phyloP scores from a whole-genome alignment of 2,797 vertebrate species.

The Aythya fuligula region DNA sequence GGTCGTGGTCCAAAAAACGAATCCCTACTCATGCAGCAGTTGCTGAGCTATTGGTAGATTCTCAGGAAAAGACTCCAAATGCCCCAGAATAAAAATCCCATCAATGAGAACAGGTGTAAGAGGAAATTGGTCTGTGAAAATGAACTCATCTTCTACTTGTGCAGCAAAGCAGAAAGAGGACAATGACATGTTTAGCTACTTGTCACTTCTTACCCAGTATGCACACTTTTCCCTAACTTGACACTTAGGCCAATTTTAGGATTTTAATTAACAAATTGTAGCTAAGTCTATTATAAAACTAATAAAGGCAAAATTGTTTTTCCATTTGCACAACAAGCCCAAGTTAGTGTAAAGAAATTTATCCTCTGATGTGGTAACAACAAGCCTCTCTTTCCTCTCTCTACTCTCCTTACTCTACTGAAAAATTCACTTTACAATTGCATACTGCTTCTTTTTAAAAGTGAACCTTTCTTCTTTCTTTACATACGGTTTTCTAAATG shows the following conservation, averaged over 20 bases:
- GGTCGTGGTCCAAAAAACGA: neutral
- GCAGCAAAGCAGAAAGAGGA: neutral
- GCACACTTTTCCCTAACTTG: neutral
- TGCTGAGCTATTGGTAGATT: neutral
- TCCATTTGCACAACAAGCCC: neutral
- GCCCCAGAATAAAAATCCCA: neutral
- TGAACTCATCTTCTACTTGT: fast-evolving
- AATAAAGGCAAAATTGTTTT: neutral
- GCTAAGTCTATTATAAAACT: neutral
- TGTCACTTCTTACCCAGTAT: neutral
- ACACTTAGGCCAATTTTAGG: neutral
- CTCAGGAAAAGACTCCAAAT: neutral
- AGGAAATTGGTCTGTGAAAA: neutral
- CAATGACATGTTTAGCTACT: neutral
- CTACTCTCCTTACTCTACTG: neutral
- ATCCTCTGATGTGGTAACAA: neutral
- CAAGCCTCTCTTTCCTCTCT: neutral
- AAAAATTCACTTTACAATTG: neutral
- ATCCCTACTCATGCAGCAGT: no score
- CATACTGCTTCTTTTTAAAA: neutral
- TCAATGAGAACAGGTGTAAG: neutral
- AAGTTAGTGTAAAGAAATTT: neutral
- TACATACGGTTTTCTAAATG: neutral
- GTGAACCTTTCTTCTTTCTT: neutral
- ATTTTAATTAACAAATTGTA: neutral